Conservation (phyloP, 2,797 vertebrate species). For the Euthynnus affinis region DNA sequence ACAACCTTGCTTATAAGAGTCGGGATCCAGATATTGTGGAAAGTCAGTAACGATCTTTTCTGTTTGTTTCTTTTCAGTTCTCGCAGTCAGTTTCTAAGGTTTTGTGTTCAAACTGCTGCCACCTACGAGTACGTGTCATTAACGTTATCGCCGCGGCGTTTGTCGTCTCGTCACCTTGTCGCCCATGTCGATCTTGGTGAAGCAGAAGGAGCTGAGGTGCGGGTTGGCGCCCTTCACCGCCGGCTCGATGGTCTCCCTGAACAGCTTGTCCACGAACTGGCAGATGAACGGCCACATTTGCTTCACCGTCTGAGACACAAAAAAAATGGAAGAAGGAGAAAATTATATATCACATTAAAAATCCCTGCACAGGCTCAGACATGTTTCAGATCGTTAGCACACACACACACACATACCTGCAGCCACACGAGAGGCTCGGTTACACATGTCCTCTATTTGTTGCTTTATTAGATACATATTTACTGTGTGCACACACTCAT, state of each 20-base stretch:
- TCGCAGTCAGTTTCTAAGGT: neutral
- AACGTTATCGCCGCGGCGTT: neutral
- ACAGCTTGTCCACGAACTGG: conserved; percentile 97
- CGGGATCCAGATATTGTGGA: no score
- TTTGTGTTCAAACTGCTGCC: neutral
- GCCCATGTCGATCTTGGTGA: conserved; percentile 96
- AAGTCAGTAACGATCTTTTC: no score
- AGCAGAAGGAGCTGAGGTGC: conserved; percentile 94
- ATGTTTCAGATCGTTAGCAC: neutral
- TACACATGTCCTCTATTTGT: neutral
- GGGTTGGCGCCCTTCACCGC: conserved; percentile 92
- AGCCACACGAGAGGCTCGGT: neutral
- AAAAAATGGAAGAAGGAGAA: neutral
- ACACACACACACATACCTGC: neutral
- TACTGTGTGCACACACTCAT: no score
- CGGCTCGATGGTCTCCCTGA: conserved; percentile 96
- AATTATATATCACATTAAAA: neutral
- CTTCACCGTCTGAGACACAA: conserved; percentile 92
- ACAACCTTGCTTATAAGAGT: no score
- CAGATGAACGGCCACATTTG: conserved; percentile 99
- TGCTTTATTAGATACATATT: no score
- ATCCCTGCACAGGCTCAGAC: neutral
- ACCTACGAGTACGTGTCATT: no score
- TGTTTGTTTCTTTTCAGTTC: no score
- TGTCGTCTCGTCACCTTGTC: conserved; percentile 87